Evolutionary conservation across 2,888 invertebrate genomes (phyloP).

Genomic region (Drosophila diplacantha): DNA sequence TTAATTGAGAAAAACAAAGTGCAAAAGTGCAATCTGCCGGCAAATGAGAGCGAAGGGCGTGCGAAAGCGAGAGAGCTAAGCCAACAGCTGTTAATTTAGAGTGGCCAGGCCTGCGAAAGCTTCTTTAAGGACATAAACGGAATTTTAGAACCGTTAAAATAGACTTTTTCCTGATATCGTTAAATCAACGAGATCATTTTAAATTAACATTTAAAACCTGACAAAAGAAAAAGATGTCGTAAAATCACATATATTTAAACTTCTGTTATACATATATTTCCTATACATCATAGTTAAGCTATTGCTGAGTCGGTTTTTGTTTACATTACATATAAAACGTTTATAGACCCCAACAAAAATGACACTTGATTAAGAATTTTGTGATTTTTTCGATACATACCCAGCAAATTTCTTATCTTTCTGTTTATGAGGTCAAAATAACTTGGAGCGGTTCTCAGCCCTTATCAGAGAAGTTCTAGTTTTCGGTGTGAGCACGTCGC

Average conservation of each 20-base stretch:
- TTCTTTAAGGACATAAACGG: not conserved
- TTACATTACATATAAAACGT: not conserved
- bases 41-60: slow-evolving; percentile 24
- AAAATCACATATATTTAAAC: too few species aligned
- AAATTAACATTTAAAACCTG: too few species aligned
- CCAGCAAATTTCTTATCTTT: slow-evolving; percentile 30
- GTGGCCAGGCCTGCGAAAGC: slow-evolving; percentile 51
- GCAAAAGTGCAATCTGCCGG: slow-evolving; percentile 47
- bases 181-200: not conserved
- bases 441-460: slow-evolving; percentile 16
- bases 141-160: not conserved
- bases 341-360: not conserved
- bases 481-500: slow-evolving; percentile 49
- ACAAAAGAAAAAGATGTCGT: too few species aligned
- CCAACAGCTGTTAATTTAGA: slow-evolving; percentile 49
- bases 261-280: not conserved
- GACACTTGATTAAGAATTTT: slow-evolving; percentile 2
- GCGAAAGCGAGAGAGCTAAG: slow-evolving; percentile 17
- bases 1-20: slow-evolving; percentile 48
- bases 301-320: not conserved
- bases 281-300: too few species aligned
- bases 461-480: slow-evolving; percentile 44
- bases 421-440: slow-evolving; percentile 32
- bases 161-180: not conserved
- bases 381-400: slow-evolving; percentile 17